These are phyloP conservation scores for Drosophila dunni DNA, from an alignment of 1,140 invertebrate genomes.

Conservation along the genomic window DNA sequence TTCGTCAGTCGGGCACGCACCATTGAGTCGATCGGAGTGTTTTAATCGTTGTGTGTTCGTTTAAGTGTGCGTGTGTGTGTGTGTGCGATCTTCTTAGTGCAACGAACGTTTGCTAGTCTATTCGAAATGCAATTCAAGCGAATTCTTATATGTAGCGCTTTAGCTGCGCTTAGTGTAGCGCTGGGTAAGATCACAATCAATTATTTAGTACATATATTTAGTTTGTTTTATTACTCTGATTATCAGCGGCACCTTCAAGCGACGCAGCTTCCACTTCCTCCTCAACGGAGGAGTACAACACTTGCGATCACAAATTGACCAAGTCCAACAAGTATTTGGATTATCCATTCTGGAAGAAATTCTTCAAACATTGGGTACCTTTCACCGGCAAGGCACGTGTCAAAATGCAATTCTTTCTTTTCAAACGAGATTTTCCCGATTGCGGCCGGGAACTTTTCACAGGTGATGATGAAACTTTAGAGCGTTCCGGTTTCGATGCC, in stretches of 20 bases:
- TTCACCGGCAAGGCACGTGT: constrained; percentile 61
- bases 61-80: background rate
- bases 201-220: background rate
- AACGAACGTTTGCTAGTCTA: constrained; percentile 52
- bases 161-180: constrained; percentile 10
- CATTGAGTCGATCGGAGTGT: constrained; percentile 55
- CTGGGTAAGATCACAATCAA: constrained; percentile 18
- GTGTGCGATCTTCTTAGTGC: constrained; percentile 29
- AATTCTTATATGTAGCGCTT: background rate
- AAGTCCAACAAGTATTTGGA: constrained; percentile 65
- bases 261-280: constrained; percentile 32
- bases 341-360: constrained; percentile 73
- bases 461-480: constrained; percentile 64
- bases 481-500: constrained; percentile 72
- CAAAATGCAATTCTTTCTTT: constrained; percentile 79
- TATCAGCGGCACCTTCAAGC: constrained; percentile 31
- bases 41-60: constrained; percentile 21
- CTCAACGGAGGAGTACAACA: constrained; percentile 26
- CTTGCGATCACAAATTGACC: constrained; percentile 68
- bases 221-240: background rate
- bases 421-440: constrained; percentile 76
- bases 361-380: constrained; percentile 74
- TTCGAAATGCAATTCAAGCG: constrained; percentile 18
- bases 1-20: constrained; percentile 51
- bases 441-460: constrained; percentile 72